Evolutionary conservation across 2,797 vertebrate genomes (phyloP).

Genomic region (Pipistrellus pipistrellus): DNA sequence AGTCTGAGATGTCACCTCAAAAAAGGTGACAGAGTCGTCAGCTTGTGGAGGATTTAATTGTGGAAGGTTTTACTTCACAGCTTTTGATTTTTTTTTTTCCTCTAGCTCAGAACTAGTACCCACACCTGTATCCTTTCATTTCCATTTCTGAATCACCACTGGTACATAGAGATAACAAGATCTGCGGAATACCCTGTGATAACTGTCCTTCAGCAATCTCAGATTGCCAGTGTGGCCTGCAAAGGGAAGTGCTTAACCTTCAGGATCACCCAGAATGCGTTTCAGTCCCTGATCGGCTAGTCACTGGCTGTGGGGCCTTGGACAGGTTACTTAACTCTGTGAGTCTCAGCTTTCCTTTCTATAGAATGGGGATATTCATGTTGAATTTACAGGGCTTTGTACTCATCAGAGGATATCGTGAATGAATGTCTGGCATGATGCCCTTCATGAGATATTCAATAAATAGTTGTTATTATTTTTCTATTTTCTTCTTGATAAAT

Average conservation of each 20-base stretch:
- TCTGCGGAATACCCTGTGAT: not conserved
- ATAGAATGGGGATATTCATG: not conserved
- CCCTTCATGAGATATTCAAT: not conserved
- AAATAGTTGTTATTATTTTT: not conserved
- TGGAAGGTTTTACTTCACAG: not conserved
- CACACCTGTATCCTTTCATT: not conserved
- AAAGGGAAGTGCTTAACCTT: not conserved
- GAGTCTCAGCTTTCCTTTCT: not conserved
- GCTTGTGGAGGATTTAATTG: not conserved
- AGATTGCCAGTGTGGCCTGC: too few species aligned
- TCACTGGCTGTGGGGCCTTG: not conserved
- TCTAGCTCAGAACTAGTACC: not conserved
- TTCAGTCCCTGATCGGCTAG: not conserved
- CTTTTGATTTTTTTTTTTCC: not conserved
- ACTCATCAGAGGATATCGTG: not conserved
- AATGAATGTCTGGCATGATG: not conserved
- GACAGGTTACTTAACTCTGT: not conserved
- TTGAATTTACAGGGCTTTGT: not conserved
- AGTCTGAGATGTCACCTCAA: not conserved
- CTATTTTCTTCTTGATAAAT: not conserved
- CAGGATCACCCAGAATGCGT: too few species aligned
- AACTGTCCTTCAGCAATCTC: not conserved
- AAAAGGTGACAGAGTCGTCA: not conserved
- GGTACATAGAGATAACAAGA: not conserved
- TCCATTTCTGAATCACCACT: conserved; percentile 44